These are phyloP conservation scores for Channa maculata DNA, from an alignment of 2,113 vertebrate species.

Conservation along the genomic window DNA sequence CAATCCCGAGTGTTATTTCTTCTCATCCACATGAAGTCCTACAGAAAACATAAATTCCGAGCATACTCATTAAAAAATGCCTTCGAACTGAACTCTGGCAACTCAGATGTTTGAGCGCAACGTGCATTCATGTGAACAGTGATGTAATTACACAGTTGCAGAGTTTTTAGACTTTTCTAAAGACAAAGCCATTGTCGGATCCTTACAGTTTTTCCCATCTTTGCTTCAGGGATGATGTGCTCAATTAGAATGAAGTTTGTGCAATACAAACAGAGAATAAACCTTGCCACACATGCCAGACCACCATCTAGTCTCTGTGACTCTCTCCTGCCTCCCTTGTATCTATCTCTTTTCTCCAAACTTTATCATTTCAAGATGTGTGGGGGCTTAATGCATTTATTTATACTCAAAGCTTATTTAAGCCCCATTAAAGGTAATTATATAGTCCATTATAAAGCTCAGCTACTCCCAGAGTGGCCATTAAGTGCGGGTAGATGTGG, in stretches of 20 bases:
- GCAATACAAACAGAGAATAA: neutral
- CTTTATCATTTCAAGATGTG: conserved; percentile 82
- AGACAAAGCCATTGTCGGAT: too few species aligned
- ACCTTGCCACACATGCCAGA: conserved; percentile 15
- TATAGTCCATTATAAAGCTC: conserved; percentile 72
- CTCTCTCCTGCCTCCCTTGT: conserved; percentile 16
- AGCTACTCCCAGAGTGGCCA: conserved; percentile 68
- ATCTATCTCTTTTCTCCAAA: conserved; percentile 26
- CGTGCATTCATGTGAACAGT: conserved; percentile 24
- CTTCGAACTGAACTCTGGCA: conserved; percentile 1
- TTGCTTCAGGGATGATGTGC: too few species aligned
- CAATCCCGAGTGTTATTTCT: too few species aligned
- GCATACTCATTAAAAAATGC: conserved; percentile 14
- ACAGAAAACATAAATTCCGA: conserved; percentile 1
- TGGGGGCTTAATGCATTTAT: conserved; percentile 76
- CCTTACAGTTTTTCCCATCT: too few species aligned
- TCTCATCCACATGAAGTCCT: neutral
- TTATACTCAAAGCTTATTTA: conserved; percentile 80
- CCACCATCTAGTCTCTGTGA: conserved; percentile 13
- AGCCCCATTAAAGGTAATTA: conserved; percentile 81
- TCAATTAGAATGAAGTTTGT: neutral
- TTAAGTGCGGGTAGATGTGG: conserved; percentile 68
- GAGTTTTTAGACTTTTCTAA: too few species aligned
- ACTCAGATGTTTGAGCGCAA: conserved; percentile 39
- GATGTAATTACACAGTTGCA: too few species aligned